phyloP scores from a whole-genome alignment of 2,888 invertebrate genomes.

The Deilephila elpenor region DNA sequence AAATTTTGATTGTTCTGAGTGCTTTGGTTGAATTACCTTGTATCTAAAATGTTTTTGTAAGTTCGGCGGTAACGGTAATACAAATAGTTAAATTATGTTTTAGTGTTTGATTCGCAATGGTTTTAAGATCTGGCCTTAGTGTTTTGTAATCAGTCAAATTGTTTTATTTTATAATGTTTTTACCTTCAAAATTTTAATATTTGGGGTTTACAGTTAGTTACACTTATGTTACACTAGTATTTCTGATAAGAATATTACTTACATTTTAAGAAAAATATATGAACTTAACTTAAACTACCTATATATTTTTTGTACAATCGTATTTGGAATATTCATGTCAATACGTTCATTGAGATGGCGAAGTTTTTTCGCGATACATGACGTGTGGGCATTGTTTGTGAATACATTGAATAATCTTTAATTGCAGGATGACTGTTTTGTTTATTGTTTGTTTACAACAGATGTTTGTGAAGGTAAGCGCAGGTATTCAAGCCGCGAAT shows the following conservation, averaged over 20 bases:
- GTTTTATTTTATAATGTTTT: constrained; percentile 17
- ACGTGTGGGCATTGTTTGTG: not conserved
- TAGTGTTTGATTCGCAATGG: not conserved
- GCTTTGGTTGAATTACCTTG: not conserved
- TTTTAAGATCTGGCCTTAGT: not conserved
- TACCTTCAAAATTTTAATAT: constrained; percentile 7
- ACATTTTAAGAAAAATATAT: not conserved
- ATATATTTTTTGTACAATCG: no score
- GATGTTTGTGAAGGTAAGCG: not conserved
- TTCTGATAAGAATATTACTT: not conserved
- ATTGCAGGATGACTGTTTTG: not conserved
- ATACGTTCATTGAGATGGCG: not conserved
- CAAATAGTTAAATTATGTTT: not conserved
- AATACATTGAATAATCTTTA: not conserved
- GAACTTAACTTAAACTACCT: not conserved
- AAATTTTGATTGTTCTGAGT: no score
- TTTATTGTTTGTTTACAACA: constrained; percentile 6
- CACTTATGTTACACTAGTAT: no score
- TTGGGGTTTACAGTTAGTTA: not conserved
- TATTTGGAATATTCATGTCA: not conserved
- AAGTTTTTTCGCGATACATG: not conserved
- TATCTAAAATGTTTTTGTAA: not conserved
- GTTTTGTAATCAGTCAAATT: constrained; percentile 16
- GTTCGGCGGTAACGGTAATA: constrained; percentile 1
- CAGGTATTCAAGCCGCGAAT: not conserved